Evolutionary conservation across 2,113 vertebrate species (phyloP).

Genomic region (Eulacestoma nigropectus): DNA sequence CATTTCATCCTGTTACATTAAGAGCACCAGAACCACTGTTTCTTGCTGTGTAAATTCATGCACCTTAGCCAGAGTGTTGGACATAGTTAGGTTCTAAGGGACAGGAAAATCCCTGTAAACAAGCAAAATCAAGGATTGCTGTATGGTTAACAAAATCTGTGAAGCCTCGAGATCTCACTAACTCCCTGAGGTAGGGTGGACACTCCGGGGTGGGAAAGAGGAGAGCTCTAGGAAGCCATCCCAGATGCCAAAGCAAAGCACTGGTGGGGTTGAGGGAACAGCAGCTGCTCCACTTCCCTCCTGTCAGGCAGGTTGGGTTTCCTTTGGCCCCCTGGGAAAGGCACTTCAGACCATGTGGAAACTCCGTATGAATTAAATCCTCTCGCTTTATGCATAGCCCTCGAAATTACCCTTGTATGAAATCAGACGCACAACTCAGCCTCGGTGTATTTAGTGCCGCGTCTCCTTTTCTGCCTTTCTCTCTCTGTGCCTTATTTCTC

Average conservation of each 20-base stretch:
- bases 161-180: neutral
- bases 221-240: neutral
- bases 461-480: neutral
- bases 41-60: neutral
- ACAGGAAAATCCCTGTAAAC: neutral
- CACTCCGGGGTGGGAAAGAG: neutral
- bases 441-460: neutral
- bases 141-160: neutral
- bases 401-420: constrained; percentile 26
- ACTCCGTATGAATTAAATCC: constrained; percentile 1
- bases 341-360: neutral
- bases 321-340: neutral
- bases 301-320: neutral
- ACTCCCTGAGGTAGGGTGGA: neutral
- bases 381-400: neutral
- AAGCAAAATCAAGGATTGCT: neutral
- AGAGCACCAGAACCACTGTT: neutral
- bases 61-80: neutral
- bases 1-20: neutral
- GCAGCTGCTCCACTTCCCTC: neutral
- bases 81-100: neutral
- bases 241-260: neutral
- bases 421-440: constrained; percentile 1
- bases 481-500: constrained; percentile 54
- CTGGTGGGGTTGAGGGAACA: neutral